A percentile compares a stretch with the other conserved stretches of the same genome.
Conservation (phyloP, 2,113 vertebrate genomes). For the Perognathus longimembris region DNA sequence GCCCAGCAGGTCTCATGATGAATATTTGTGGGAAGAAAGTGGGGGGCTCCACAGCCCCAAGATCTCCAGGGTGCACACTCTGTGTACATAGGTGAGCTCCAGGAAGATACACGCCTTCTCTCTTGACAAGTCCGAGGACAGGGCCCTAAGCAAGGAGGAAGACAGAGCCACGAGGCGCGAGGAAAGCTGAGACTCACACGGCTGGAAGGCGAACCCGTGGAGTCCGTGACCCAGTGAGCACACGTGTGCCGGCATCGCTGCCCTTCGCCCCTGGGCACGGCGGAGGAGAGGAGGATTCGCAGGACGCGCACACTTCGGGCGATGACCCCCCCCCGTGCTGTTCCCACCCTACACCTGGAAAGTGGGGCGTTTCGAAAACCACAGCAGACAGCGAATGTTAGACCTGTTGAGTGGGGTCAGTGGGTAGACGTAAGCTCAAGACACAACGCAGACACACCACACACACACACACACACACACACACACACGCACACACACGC, state of each 20-base stretch:
- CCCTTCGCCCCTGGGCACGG: no score
- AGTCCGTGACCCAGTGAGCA: no score
- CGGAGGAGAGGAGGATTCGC: no score
- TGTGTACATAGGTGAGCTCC: background rate
- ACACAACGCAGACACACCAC: background rate
- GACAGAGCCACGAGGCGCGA: accelerated
- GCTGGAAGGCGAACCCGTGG: no score
- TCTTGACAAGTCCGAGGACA: background rate
- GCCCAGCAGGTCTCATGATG: background rate
- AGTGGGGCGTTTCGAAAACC: background rate
- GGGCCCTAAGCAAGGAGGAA: background rate
- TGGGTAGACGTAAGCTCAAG: accelerated
- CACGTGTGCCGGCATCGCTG: no score
- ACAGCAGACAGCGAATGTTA: accelerated
- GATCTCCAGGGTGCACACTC: accelerated
- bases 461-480: no score
- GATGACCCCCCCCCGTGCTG: no score
- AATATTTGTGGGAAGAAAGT: background rate
- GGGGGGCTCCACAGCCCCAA: background rate
- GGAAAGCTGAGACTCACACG: accelerated
- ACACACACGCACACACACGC: no score
- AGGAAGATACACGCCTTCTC: background rate
- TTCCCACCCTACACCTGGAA: no score
- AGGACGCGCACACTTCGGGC: no score
- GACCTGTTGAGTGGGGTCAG: background rate